A percentile compares a stretch with the other conserved stretches of the same genome.
Evolutionary conservation across 2,113 vertebrate genomes (phyloP).

Genomic region (Triplophysa dalaica): DNA sequence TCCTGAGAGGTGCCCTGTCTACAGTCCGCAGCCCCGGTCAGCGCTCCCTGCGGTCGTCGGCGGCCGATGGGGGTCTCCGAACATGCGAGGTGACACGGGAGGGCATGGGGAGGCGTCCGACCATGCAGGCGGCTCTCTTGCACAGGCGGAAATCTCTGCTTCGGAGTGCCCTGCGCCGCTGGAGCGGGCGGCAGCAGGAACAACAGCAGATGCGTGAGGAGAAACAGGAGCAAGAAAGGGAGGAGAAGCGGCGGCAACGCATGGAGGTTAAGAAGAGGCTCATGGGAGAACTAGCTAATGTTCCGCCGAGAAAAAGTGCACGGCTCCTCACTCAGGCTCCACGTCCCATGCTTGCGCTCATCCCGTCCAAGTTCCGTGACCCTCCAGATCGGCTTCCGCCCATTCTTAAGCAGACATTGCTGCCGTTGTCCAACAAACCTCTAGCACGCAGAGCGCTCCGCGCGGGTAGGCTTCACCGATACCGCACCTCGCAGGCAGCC

Average conservation of each 20-base stretch:
- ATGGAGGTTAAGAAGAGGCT: conserved; percentile 88
- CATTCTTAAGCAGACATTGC: conserved; percentile 64
- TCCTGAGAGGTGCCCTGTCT: conserved; percentile 89
- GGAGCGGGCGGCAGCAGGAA: conserved; percentile 77
- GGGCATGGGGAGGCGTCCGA: conserved; percentile 65
- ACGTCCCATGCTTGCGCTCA: conserved; percentile 76
- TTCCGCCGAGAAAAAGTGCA: conserved; percentile 93
- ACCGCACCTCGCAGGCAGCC: conserved; percentile 74
- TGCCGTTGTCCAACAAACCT: conserved; percentile 44
- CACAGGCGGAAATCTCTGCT: conserved; percentile 89
- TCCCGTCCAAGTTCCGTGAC: conserved; percentile 82
- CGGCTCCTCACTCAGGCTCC: conserved; percentile 86
- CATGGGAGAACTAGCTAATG: conserved; percentile 86
- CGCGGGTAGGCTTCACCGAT: conserved; percentile 65
- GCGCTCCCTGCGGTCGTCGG: conserved; percentile 82
- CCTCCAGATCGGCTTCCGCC: conserved; percentile 72
- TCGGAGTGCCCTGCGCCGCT: conserved; percentile 77
- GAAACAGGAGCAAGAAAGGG: conserved; percentile 80
- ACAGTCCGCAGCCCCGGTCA: conserved; percentile 80
- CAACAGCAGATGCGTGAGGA: conserved; percentile 75
- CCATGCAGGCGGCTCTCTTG: conserved; percentile 87
- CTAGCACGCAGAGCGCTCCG: conserved; percentile 57
- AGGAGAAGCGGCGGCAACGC: conserved; percentile 81
- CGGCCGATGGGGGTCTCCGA: conserved; percentile 55
- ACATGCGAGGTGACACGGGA: conserved; percentile 65